These are phyloP conservation scores for Pterostichus madidus DNA, from an alignment of 2,888 invertebrate species.

Conservation along the genomic window DNA sequence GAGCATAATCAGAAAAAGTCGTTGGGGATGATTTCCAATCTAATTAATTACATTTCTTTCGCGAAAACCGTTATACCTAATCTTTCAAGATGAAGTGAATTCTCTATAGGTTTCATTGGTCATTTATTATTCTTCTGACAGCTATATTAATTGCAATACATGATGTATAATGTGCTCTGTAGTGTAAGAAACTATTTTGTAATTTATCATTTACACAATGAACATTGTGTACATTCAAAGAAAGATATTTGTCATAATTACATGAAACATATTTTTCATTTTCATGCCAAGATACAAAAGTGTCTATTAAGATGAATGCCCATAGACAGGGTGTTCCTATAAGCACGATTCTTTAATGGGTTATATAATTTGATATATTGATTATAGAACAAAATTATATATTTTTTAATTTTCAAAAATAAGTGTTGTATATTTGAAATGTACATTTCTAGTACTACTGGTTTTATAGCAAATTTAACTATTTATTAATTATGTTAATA, in stretches of 20 bases:
- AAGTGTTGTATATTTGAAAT: too few relatives aligned
- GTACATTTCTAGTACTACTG: too few relatives aligned
- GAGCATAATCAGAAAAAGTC: not conserved
- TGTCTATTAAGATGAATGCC: too few relatives aligned
- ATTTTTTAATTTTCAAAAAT: too few relatives aligned
- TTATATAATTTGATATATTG: too few relatives aligned
- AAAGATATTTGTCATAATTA: slow-evolving; percentile 20
- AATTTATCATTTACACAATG: slow-evolving; percentile 34
- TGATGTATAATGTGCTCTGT: not conserved
- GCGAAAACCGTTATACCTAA: not conserved
- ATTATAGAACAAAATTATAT: too few relatives aligned
- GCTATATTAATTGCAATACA: slow-evolving; percentile 24
- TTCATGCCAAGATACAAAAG: too few relatives aligned
- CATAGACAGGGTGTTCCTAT: too few relatives aligned
- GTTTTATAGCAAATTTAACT: too few relatives aligned
- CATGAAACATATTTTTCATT: not conserved
- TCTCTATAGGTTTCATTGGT: not conserved
- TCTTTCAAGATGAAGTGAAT: not conserved
- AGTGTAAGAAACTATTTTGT: slow-evolving; percentile 26
- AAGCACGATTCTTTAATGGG: too few relatives aligned
- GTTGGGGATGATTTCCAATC: not conserved
- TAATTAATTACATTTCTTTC: slow-evolving; percentile 21
- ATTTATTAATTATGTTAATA: too few relatives aligned
- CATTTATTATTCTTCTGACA: slow-evolving; percentile 15
- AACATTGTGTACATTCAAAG: not conserved